These are phyloP conservation scores for Drosophila prolongata DNA, from an alignment of 2,888 invertebrate species.

Conservation along the genomic window DNA sequence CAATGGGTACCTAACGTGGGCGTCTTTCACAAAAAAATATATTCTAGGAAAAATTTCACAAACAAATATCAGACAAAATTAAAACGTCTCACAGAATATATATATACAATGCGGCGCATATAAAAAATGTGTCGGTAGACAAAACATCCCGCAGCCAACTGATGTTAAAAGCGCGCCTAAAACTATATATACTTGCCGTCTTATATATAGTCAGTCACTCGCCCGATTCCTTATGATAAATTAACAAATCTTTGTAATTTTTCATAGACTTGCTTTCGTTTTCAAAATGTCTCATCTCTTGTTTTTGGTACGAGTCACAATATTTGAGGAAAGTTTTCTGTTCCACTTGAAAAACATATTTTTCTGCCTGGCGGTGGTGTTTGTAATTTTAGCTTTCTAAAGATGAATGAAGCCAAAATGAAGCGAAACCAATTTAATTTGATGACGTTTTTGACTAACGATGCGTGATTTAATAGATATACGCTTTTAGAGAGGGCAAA, in stretches of 20 bases:
- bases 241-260: slow-evolving; percentile 57
- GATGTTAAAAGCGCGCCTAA: slow-evolving; percentile 73
- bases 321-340: slow-evolving; percentile 23
- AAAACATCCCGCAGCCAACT: slow-evolving; percentile 51
- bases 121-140: slow-evolving; percentile 30
- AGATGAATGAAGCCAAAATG: slow-evolving; percentile 26
- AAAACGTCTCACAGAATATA: slow-evolving; percentile 27
- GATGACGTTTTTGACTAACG: slow-evolving; percentile 49
- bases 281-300: slow-evolving; percentile 19
- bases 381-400: slow-evolving; percentile 26
- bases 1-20: slow-evolving; percentile 52
- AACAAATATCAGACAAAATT: slow-evolving; percentile 34
- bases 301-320: slow-evolving; percentile 12
- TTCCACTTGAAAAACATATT: slow-evolving; percentile 16
- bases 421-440: slow-evolving; percentile 67
- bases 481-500: not conserved
- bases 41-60: slow-evolving; percentile 34
- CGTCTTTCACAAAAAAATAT: slow-evolving; percentile 44
- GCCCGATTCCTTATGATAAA: slow-evolving; percentile 55
- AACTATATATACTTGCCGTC: slow-evolving; percentile 21
- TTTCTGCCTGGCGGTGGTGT: not conserved
- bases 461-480: slow-evolving; percentile 41
- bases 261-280: slow-evolving; percentile 57
- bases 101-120: slow-evolving; percentile 21
- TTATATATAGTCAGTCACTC: slow-evolving; percentile 32